phyloP scores from a whole-genome alignment of 2,113 vertebrate genomes.

The Antechinus flavipes region DNA sequence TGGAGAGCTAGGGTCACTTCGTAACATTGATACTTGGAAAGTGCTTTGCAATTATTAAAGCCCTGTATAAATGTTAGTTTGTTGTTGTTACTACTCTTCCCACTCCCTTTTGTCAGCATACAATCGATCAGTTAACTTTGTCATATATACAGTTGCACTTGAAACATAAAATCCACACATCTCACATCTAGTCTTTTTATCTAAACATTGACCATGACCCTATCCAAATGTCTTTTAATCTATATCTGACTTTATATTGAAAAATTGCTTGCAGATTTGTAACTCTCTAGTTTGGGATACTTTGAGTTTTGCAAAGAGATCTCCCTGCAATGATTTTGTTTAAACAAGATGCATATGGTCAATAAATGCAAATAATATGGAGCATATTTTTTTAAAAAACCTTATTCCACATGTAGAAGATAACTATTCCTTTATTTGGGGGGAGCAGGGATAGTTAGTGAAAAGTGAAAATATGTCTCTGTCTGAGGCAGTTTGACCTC shows the following conservation, averaged over 20 bases:
- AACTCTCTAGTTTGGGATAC: background rate
- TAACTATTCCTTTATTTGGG: conserved; percentile 38
- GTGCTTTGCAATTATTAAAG: background rate
- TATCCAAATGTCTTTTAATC: background rate
- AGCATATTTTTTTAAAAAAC: conserved; percentile 42
- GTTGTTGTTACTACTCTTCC: background rate
- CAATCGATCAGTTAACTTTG: background rate
- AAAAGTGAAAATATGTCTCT: conserved; percentile 65
- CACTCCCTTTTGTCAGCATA: background rate
- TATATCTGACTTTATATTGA: conserved; percentile 1
- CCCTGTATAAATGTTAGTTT: too few species aligned
- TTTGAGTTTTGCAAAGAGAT: background rate
- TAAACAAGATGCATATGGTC: background rate
- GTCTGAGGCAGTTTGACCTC: conserved; percentile 71
- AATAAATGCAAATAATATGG: background rate
- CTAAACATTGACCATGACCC: background rate
- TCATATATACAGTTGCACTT: background rate
- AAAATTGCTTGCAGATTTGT: conserved; percentile 11
- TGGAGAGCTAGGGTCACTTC: background rate
- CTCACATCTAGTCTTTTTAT: background rate
- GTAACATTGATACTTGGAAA: background rate
- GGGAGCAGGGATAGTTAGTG: conserved; percentile 34
- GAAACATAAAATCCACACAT: background rate
- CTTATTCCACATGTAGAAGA: background rate
- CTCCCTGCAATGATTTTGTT: background rate